Evolutionary conservation across 2,888 invertebrate genomes (phyloP).

Genomic region (Emmelina monodactyla): DNA sequence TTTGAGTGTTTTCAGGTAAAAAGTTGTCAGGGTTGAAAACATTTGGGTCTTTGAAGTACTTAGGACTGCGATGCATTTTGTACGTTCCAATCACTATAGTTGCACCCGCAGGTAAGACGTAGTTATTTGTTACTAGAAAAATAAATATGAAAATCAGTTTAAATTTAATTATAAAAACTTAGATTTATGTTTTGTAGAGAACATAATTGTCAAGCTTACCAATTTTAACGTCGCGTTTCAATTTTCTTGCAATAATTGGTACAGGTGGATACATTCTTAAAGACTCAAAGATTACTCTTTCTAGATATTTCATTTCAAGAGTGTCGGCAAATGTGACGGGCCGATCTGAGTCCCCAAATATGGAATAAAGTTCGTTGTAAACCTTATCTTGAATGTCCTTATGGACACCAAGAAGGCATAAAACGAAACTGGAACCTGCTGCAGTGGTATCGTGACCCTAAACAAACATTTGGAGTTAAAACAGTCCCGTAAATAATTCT

Average conservation of each 20-base stretch:
- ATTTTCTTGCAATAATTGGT: conserved; percentile 76
- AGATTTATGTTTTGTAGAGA: conserved; percentile 3
- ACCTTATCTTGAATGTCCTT: conserved; percentile 80
- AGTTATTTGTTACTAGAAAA: conserved; percentile 68
- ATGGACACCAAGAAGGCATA: conserved; percentile 82
- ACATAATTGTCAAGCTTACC: conserved; percentile 35
- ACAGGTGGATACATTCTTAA: conserved; percentile 83
- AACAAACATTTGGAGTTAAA: conserved; percentile 2
- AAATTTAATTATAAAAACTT: neutral
- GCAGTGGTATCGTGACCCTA: conserved; percentile 61
- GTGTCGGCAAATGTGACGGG: conserved; percentile 81
- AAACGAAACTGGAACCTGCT: conserved; percentile 86
- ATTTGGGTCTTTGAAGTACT: conserved; percentile 74
- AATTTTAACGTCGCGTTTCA: conserved; percentile 74
- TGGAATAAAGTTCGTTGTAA: conserved; percentile 75
- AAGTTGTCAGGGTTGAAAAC: conserved; percentile 82
- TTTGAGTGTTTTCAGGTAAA: conserved; percentile 76
- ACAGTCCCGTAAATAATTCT: neutral
- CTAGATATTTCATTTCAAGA: conserved; percentile 81
- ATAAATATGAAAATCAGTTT: neutral
- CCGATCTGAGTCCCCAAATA: conserved; percentile 80
- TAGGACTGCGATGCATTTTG: conserved; percentile 71
- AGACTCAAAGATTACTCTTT: conserved; percentile 80
- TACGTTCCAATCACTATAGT: conserved; percentile 74
- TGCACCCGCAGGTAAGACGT: conserved; percentile 72